Conservation (phyloP, 35 echinoderm and acorn worm species). For the Holothuria glaberrima region DNA sequence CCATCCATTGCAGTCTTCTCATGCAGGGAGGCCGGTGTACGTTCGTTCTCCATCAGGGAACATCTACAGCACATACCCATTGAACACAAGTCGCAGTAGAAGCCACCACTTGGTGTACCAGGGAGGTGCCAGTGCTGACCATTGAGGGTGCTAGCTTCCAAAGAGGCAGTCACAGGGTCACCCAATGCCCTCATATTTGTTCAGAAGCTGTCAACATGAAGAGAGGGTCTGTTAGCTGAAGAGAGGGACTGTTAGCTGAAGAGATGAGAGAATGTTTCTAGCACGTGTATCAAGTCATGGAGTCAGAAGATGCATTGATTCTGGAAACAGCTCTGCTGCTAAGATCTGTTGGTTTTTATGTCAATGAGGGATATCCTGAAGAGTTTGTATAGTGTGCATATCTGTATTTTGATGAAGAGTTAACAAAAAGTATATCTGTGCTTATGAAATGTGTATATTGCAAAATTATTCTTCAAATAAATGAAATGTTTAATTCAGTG, state of each 20-base stretch:
- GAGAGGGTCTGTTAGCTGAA: no score
- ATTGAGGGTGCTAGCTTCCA: not conserved
- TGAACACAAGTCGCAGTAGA: constrained; percentile 84
- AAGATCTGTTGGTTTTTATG: no score
- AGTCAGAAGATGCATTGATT: not conserved
- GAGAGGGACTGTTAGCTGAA: no score
- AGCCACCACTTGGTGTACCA: constrained; percentile 50
- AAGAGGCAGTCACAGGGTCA: no score
- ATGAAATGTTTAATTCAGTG: no score
- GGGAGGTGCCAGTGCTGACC: constrained; percentile 7
- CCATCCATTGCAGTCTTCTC: constrained; percentile 67
- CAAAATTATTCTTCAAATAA: not conserved
- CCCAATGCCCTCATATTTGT: no score
- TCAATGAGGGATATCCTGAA: constrained; percentile 2
- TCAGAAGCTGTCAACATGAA: no score
- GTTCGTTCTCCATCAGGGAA: constrained; percentile 92
- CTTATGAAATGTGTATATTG: constrained; percentile 49
- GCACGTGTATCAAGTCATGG: not conserved
- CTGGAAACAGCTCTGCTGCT: not conserved
- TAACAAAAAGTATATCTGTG: constrained; percentile 2
- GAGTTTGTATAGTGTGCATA: constrained; percentile 30
- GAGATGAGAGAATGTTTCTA: no score
- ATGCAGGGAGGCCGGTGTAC: constrained; percentile 81
- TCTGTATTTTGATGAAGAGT: constrained; percentile 34
- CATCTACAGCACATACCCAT: constrained; percentile 92